A percentile compares a stretch with the other conserved stretches of the same genome.
phyloP scores from a whole-genome alignment of 2,888 invertebrate genomes.

The Cryptus viduatorius region DNA sequence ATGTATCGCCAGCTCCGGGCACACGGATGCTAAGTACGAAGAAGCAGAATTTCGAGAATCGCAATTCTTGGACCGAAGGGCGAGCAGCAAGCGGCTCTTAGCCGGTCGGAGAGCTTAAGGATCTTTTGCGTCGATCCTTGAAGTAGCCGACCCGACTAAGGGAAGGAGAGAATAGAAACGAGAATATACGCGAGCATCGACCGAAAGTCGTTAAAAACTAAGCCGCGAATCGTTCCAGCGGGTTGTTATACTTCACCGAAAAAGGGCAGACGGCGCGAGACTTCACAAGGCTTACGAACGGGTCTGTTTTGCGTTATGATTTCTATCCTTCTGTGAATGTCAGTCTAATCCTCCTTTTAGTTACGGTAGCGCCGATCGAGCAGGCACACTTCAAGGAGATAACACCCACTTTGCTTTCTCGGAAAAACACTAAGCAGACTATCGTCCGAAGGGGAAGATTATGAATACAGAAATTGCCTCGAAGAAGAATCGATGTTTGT shows the following conservation, averaged over 20 bases:
- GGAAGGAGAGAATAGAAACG: conserved; percentile 40
- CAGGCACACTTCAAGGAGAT: conserved; percentile 27
- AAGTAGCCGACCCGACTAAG: conserved; percentile 71
- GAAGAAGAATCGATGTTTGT: not conserved
- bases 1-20: not conserved
- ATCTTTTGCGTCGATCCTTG: conserved; percentile 66
- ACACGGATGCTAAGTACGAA: conserved; percentile 38
- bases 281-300: not conserved
- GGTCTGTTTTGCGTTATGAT: conserved; percentile 76
- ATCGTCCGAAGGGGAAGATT: not conserved
- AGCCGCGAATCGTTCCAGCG: conserved; percentile 70
- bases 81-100: conserved; percentile 57
- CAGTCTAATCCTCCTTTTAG: conserved; percentile 47
- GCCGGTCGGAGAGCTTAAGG: conserved; percentile 56
- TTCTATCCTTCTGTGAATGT: conserved; percentile 73
- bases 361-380: not conserved
- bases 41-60: conserved; percentile 71
- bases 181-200: conserved; percentile 63
- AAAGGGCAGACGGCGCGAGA: conserved; percentile 63
- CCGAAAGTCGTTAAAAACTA: conserved; percentile 74
- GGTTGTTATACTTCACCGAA: conserved; percentile 76
- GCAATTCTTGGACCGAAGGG: conserved; percentile 64
- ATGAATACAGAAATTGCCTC: not conserved
- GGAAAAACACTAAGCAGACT: not conserved
- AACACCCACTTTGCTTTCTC: conserved; percentile 19